phyloP scores from a whole-genome alignment of 2,888 invertebrate species.

The Dryadula phaetusa region DNA sequence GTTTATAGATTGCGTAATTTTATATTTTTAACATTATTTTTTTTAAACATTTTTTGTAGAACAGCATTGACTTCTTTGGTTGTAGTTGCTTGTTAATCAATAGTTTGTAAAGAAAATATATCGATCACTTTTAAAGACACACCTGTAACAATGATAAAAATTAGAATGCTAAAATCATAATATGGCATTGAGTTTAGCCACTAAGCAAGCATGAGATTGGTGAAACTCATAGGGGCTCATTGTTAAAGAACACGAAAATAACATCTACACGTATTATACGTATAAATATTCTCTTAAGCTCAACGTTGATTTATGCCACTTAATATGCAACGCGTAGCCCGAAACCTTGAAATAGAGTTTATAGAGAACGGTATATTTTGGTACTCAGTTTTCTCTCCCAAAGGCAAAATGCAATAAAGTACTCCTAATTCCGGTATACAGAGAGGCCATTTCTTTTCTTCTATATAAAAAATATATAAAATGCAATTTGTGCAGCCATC shows the following conservation, averaged over 20 bases:
- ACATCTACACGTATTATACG: too few species aligned
- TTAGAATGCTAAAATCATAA: background rate
- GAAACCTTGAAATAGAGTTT: too few species aligned
- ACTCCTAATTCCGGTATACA: background rate
- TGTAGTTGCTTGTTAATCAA: constrained; percentile 11
- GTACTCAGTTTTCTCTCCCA: too few species aligned
- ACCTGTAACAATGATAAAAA: background rate
- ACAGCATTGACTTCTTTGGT: constrained; percentile 36
- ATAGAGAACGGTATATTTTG: too few species aligned
- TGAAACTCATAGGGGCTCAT: too few species aligned
- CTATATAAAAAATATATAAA: too few species aligned
- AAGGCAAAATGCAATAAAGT: too few species aligned
- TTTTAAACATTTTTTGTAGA: constrained; percentile 40
- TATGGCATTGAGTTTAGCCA: background rate
- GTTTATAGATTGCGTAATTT: constrained; percentile 49
- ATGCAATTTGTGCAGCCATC: background rate
- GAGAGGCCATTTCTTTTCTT: background rate
- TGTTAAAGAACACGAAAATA: too few species aligned
- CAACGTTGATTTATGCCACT: too few species aligned
- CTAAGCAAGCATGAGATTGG: too few species aligned
- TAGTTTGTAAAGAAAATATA: constrained; percentile 3
- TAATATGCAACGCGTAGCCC: too few species aligned
- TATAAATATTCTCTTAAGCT: too few species aligned
- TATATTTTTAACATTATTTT: constrained; percentile 8
- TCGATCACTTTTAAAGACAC: background rate